These are phyloP conservation scores for Caenorhabditis sp. DNA, from an alignment of 2,888 invertebrate species.

Conservation along the genomic window DNA sequence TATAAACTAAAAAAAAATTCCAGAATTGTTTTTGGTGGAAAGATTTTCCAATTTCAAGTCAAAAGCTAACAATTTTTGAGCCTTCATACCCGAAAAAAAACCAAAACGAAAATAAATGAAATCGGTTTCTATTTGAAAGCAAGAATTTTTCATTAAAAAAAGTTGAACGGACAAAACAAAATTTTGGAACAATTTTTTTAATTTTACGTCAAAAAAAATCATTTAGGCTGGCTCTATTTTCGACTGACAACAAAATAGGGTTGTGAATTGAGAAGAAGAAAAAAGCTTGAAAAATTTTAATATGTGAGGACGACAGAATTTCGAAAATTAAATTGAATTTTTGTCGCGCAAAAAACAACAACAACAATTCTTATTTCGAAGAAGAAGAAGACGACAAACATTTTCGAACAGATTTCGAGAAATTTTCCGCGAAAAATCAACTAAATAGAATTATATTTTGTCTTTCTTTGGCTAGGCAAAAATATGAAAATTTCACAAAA, in stretches of 20 bases:
- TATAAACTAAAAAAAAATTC: too few species aligned
- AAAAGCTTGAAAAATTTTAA: constrained; percentile 1
- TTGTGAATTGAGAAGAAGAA: neutral
- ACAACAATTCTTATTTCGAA: neutral
- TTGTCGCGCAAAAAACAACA: neutral
- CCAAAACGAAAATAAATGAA: neutral
- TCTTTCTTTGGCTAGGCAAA: neutral
- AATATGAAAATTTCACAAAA: neutral
- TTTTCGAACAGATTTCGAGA: neutral
- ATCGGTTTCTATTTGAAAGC: neutral
- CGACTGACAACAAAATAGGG: neutral
- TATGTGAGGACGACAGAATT: constrained; percentile 1
- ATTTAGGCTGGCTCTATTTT: neutral
- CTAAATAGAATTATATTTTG: neutral
- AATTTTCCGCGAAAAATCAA: neutral
- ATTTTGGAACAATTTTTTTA: neutral
- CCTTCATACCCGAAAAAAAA: neutral
- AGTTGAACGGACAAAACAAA: neutral
- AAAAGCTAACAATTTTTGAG: neutral
- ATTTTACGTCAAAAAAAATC: neutral
- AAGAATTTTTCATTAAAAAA: neutral
- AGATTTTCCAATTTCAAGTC: too few species aligned
- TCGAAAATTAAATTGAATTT: constrained; percentile 1
- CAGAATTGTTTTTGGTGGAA: too few species aligned
- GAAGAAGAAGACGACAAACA: neutral